Evolutionary conservation across 2,113 vertebrate genomes (phyloP), one percentile per base, ranked within the genome.

Genomic region (Cyanoderma ruficeps): DNA sequence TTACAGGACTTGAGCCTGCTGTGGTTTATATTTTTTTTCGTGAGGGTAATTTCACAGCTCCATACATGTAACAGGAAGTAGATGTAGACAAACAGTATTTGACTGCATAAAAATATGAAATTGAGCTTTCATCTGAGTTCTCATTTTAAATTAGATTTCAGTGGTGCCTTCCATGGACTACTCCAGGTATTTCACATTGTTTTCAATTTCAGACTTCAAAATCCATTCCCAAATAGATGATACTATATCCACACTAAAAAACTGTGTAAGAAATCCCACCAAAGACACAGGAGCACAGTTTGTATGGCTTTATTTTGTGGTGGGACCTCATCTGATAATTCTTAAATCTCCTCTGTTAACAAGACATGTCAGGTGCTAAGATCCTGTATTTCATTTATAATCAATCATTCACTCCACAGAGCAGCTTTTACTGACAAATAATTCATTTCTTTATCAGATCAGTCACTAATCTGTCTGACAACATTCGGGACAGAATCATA

Each of bases 61-160:
- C 47, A 30, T 23, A 53, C 5, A 18, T 12, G 4, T 61, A 90
- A 57, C 31, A 47, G 22, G 60, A 76, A 52, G 35, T 56, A 33
- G 25, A 84, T 0, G 0, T 9, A 53, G 25, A n/a, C 5, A 53
- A 87, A 67, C 3, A 41, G 11, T 75, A 75, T 67, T 75, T 68
- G 16, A 37, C 37, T 84, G 74, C 8, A 78, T 23, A 84, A 76
- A 83, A 81, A 74, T 8, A 4, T 52, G 28, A 83, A 93, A 82
- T 39, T 49, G 37, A 88, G 28, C 22, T 83, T 83, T 76, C 31
- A 46, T 5, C 7, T 20, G 21, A 81, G 31, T 86, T 55, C n/a
- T 35, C 53, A 47, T 47, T 90, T 94, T 39, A 47, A 71, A 64
- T 6, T 13, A 67, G 27, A 56, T 56, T 83, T 31, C 47, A 63